Percentiles rank a stretch among this genome's conserved stretches.
phyloP scores from a whole-genome alignment of 2,888 invertebrate genomes.

The Dicyrtomina minuta region DNA sequence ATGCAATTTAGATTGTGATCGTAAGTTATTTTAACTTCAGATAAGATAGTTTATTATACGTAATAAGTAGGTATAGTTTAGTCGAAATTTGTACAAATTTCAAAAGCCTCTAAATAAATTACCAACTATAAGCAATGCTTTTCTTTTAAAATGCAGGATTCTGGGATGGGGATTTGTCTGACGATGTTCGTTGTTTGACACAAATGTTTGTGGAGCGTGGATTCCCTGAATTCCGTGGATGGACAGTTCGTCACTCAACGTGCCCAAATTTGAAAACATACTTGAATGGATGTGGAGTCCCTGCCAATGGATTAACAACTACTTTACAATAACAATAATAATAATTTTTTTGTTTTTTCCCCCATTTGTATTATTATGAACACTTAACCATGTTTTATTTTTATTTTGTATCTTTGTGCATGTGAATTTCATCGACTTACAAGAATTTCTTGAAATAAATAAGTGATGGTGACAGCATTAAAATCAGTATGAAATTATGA shows the following conservation, averaged over 20 bases:
- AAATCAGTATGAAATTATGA: background rate
- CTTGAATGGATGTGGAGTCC: constrained; percentile 15
- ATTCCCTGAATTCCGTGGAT: constrained; percentile 31
- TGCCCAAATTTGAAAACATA: constrained; percentile 28
- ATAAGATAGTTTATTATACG: background rate
- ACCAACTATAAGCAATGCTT: too few relatives aligned
- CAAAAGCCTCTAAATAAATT: too few relatives aligned
- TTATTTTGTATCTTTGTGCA: background rate
- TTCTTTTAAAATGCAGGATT: constrained; percentile 24
- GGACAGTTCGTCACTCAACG: constrained; percentile 27
- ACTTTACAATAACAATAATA: too few relatives aligned
- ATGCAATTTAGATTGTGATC: constrained; percentile 30
- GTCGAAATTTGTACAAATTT: too few relatives aligned
- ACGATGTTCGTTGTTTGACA: constrained; percentile 28
- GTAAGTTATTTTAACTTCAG: constrained; percentile 5
- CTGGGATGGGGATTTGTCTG: constrained; percentile 27
- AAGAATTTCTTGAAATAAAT: too few relatives aligned
- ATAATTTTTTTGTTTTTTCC: background rate
- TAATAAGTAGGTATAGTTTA: too few relatives aligned
- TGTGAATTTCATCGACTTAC: background rate
- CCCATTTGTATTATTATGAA: background rate
- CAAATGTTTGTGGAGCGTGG: constrained; percentile 32
- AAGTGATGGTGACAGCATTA: background rate
- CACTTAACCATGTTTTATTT: background rate
- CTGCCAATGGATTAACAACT: too few relatives aligned